Evolutionary conservation across 2,113 vertebrate species (phyloP), one percentile per base, ranked within the genome.

Genomic region (Amazona guildingii): DNA sequence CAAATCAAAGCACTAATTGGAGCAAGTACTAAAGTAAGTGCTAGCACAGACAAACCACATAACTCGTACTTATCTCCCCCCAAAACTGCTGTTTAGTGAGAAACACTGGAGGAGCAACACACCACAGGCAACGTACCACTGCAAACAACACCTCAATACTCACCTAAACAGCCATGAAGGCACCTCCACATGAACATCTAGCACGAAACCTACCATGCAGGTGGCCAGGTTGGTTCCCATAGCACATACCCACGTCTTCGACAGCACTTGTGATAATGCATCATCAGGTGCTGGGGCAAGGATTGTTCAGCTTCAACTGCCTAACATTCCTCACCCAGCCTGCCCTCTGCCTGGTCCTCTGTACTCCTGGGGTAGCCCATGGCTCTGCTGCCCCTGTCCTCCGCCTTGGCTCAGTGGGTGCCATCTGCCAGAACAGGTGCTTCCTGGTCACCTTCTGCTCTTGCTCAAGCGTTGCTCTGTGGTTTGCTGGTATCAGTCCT

Each of bases 231-330:
- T 61, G 67, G 55, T 27, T 80, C 64, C 68, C 2, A 1, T 0
- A 8, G n/a, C 1, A 64, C 11, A 1, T 2, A 28, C 31, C 48
- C n/a, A 4, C 1, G 8, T 28, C 51, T 33, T 18, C 0, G 2
- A 48, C 2, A 43, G 39, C 25, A 13, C 62, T 48, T 29, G 4
- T 2, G 67, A 21, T 18, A 66, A 67, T 17, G 52, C 28, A 41
- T 41, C n/a, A 4, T 19, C 11, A 14, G 44, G 19, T 31, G 41
- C 54, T 20, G 0, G 31, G 27, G n/a, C 1, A 5, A 48, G 66
- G 59, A 27, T 8, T 1, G 2, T 2, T 29, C 37, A 46, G 87
- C 75, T 66, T 25, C 79, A 66, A 3, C 29, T 21, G 33, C 72
- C 55, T 4, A 25, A 37, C 0, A 1, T 25, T 37, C 28, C 66